Conservation (phyloP, 1,140 invertebrate species). For the Drosophila erecta region DNA sequence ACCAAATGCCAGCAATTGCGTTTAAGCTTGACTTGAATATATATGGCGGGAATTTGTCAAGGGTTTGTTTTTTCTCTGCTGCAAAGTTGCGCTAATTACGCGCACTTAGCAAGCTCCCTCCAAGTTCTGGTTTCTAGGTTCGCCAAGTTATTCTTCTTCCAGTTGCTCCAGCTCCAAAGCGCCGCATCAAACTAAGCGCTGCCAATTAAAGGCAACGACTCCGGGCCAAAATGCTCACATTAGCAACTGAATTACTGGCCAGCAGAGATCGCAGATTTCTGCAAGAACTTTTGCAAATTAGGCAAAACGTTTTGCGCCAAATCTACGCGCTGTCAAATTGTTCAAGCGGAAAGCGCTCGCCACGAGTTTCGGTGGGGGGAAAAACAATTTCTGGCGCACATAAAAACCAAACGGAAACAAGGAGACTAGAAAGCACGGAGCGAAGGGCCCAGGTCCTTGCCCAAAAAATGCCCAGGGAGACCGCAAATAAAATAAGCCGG, state of each 20-base stretch:
- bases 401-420: slow-evolving; percentile 55
- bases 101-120: slow-evolving; percentile 60
- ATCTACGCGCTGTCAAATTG: slow-evolving; percentile 82
- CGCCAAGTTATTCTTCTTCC: neutral
- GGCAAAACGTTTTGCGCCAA: slow-evolving; percentile 82
- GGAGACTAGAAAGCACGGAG: neutral
- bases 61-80: slow-evolving; percentile 13
- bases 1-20: slow-evolving; percentile 56
- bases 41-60: slow-evolving; percentile 60
- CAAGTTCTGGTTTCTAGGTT: slow-evolving; percentile 7
- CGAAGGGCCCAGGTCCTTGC: neutral
- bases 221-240: slow-evolving; percentile 58
- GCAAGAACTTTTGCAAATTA: slow-evolving; percentile 76
- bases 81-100: slow-evolving; percentile 72
- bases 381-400: slow-evolving; percentile 51
- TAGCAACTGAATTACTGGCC: slow-evolving; percentile 63
- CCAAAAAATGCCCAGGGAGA: slow-evolving; percentile 32
- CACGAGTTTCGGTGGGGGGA: neutral
- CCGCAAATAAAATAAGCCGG: slow-evolving; percentile 75
- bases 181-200: slow-evolving; percentile 64
- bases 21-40: slow-evolving; percentile 52
- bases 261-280: slow-evolving; percentile 26
- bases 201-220: slow-evolving; percentile 65
- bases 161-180: neutral
- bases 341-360: slow-evolving; percentile 68